A percentile compares a stretch with the other conserved stretches of the same genome.
Evolutionary conservation across 2,797 vertebrate genomes (phyloP).

Genomic region (Clamator glandarius): DNA sequence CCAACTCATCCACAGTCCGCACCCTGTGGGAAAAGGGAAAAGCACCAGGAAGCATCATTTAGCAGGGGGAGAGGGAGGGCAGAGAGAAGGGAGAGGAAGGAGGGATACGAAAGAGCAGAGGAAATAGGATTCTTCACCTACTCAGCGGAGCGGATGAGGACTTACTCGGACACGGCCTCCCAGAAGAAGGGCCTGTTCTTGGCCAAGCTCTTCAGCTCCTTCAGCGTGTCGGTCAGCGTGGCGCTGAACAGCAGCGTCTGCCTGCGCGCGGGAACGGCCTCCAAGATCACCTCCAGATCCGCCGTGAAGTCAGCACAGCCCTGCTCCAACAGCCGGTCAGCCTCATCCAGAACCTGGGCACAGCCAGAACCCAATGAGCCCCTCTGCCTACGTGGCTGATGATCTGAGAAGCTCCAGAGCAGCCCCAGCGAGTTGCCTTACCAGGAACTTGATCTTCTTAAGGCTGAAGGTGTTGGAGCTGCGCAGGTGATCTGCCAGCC

Average conservation of each 20-base stretch:
- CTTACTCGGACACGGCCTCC: constrained; percentile 88
- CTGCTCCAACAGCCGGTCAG: constrained; percentile 92
- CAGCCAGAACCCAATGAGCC: too few species aligned
- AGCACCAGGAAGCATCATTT: not conserved
- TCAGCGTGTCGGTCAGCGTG: constrained; percentile 90
- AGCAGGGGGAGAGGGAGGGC: too few species aligned
- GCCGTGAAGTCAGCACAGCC: constrained; percentile 91
- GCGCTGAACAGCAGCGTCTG: constrained; percentile 96
- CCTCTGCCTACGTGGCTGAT: too few species aligned
- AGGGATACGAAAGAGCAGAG: rapidly evolving
- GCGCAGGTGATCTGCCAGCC: constrained; percentile 92
- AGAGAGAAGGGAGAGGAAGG: too few species aligned
- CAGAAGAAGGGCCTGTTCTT: constrained; percentile 94
- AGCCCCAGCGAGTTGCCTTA: constrained; percentile 1
- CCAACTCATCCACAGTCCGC: constrained; percentile 89
- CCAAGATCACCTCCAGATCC: constrained; percentile 91
- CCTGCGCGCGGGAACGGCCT: constrained; percentile 78
- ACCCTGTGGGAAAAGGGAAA: constrained; percentile 74
- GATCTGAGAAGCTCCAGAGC: too few species aligned
- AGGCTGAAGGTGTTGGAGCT: constrained; percentile 92
- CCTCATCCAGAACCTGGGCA: constrained; percentile 89
- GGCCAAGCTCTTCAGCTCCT: constrained; percentile 86
- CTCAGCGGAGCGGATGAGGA: rapidly evolving
- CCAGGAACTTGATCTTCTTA: constrained; percentile 87
- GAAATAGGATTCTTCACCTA: rapidly evolving